These are phyloP conservation scores for Ladona fulva DNA, from an alignment of 1,140 invertebrate species.

Conservation along the genomic window DNA sequence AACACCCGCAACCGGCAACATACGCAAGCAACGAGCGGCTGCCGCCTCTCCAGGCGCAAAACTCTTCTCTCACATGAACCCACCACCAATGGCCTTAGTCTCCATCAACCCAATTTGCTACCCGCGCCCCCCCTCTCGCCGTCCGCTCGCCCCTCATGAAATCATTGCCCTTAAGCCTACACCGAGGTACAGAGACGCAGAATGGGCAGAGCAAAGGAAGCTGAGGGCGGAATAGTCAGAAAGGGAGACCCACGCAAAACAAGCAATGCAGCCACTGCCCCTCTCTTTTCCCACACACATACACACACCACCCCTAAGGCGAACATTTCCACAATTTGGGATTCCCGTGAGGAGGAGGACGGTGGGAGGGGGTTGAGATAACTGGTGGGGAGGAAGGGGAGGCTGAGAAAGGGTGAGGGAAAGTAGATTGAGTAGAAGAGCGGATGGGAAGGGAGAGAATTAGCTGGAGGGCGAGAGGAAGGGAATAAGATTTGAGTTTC, in stretches of 20 bases:
- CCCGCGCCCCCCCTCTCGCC: not conserved
- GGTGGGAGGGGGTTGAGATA: not conserved
- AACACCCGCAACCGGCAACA: not conserved
- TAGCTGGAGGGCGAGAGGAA: not conserved
- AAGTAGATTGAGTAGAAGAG: not conserved
- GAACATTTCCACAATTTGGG: conserved; percentile 1
- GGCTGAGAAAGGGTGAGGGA: too few species aligned
- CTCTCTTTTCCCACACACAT: not conserved
- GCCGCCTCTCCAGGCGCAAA: not conserved
- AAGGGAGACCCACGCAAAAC: not conserved
- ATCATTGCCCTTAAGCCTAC: conserved; percentile 6
- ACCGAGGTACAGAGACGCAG: not conserved
- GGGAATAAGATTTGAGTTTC: not conserved
- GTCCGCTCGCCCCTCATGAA: not conserved
- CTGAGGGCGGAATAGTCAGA: not conserved
- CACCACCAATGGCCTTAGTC: not conserved
- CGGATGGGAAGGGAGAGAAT: not conserved
- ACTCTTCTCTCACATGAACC: not conserved
- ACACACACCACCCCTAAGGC: not conserved
- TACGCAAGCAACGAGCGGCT: not conserved
- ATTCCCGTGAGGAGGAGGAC: not conserved
- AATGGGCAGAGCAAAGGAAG: not conserved
- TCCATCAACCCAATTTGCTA: conserved; percentile 1
- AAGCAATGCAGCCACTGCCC: conserved; percentile 1
- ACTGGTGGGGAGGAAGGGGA: not conserved